Evolutionary conservation across 2,888 invertebrate species (phyloP).

Genomic region (Pollenia labialis): DNA sequence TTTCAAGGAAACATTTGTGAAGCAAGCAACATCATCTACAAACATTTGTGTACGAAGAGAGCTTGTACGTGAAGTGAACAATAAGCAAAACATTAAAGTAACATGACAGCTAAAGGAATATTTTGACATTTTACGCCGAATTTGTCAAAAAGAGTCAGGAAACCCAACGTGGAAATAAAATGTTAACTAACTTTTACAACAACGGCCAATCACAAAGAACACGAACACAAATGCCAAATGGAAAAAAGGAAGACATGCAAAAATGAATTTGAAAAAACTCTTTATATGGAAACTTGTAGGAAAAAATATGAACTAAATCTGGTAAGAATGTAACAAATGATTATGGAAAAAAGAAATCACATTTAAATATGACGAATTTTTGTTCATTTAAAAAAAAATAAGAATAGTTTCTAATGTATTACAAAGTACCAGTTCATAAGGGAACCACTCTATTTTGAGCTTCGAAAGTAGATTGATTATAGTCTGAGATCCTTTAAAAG

Average conservation of each 20-base stretch:
- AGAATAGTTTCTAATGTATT: too few species aligned
- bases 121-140: slow-evolving; percentile 73
- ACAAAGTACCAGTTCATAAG: too few species aligned
- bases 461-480: too few species aligned
- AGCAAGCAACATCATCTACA: slow-evolving; percentile 6
- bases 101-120: slow-evolving; percentile 74
- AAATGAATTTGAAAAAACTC: background rate
- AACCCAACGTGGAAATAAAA: slow-evolving; percentile 30
- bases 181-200: slow-evolving; percentile 30
- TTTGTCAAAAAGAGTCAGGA: slow-evolving; percentile 63
- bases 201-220: slow-evolving; percentile 16
- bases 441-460: too few species aligned
- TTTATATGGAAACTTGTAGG: slow-evolving; percentile 7
- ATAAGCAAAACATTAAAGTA: slow-evolving; percentile 63
- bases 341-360: background rate
- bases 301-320: background rate
- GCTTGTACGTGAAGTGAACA: slow-evolving; percentile 56
- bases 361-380: background rate
- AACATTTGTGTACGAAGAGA: slow-evolving; percentile 14
- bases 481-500: too few species aligned
- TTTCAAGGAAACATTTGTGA: slow-evolving; percentile 41
- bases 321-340: background rate
- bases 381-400: too few species aligned
- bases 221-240: slow-evolving; percentile 1
- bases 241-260: background rate